Evolutionary conservation across 2,888 invertebrate genomes (phyloP).

Genomic region (Pachycephus smyrnensis): DNA sequence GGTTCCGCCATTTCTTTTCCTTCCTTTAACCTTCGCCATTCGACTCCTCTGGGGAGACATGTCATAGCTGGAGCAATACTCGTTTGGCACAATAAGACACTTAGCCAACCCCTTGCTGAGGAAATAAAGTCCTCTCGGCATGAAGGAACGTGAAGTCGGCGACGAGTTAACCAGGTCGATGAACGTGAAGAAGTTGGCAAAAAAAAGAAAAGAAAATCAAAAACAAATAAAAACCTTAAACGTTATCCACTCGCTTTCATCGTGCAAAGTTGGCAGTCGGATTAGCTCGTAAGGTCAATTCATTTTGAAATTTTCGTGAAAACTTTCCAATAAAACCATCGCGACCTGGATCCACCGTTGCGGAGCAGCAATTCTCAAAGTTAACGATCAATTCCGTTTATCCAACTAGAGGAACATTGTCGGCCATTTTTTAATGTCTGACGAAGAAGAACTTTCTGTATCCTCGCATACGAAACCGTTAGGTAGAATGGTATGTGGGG

Average conservation of each 20-base stretch:
- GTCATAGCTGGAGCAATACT: background rate
- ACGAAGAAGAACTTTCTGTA: background rate
- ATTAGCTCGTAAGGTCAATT: background rate
- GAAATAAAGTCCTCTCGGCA: background rate
- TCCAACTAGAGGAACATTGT: background rate
- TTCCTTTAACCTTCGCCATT: background rate
- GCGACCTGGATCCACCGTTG: background rate
- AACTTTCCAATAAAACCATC: background rate
- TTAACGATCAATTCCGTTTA: background rate
- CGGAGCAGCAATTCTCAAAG: background rate
- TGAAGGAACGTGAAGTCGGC: background rate
- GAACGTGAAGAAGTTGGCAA: background rate
- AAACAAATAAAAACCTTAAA: background rate
- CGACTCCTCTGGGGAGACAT: background rate
- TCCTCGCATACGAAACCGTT: background rate
- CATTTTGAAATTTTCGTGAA: no score
- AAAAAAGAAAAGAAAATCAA: no score
- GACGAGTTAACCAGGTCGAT: background rate
- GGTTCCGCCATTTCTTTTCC: background rate
- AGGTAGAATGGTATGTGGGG: background rate
- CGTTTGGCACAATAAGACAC: background rate
- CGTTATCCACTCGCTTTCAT: background rate
- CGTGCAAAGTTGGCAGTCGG: background rate
- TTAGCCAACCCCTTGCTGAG: background rate
- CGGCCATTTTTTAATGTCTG: background rate